Conservation (phyloP, 1,140 invertebrate genomes). For the Drosophila trapezifrons region DNA sequence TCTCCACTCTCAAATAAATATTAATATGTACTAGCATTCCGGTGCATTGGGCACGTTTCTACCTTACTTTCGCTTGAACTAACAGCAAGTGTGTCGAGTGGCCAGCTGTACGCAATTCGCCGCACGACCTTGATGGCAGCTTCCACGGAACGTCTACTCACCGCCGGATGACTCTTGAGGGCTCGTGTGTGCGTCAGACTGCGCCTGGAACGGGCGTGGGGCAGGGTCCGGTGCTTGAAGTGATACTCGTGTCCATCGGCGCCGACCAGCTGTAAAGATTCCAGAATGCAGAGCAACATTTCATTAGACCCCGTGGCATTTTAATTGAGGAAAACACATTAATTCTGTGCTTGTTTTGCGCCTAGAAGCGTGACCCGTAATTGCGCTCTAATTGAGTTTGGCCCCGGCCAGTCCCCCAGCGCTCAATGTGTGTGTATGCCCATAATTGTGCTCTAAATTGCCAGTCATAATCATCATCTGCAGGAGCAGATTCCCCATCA, state of each 20-base stretch:
- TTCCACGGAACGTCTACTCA: slow-evolving; percentile 86
- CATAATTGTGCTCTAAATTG: slow-evolving; percentile 76
- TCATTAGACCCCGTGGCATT: slow-evolving; percentile 55
- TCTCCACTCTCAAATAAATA: neutral
- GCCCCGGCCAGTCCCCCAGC: slow-evolving; percentile 25
- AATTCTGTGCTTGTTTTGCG: slow-evolving; percentile 50
- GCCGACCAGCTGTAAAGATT: slow-evolving; percentile 87
- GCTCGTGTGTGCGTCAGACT: slow-evolving; percentile 93
- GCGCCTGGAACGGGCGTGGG: slow-evolving; percentile 92
- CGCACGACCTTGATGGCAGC: slow-evolving; percentile 14
- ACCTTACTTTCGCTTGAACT: slow-evolving; percentile 6
- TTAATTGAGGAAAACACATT: slow-evolving; percentile 75
- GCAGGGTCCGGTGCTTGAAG: slow-evolving; percentile 94
- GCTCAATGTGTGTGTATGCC: slow-evolving; percentile 5
- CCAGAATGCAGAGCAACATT: slow-evolving; percentile 40
- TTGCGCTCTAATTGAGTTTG: slow-evolving; percentile 73
- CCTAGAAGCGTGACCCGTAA: slow-evolving; percentile 59
- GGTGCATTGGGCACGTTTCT: slow-evolving; percentile 15
- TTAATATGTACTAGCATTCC: slow-evolving; percentile 2
- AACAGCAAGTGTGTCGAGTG: slow-evolving; percentile 5
- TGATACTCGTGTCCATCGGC: slow-evolving; percentile 95
- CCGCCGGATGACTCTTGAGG: slow-evolving; percentile 95
- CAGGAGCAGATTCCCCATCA: slow-evolving; percentile 16
- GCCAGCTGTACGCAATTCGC: slow-evolving; percentile 1
- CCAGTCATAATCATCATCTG: slow-evolving; percentile 67